phyloP scores from a whole-genome alignment of 2,113 vertebrate species.

The Callocephalon fimbriatum region DNA sequence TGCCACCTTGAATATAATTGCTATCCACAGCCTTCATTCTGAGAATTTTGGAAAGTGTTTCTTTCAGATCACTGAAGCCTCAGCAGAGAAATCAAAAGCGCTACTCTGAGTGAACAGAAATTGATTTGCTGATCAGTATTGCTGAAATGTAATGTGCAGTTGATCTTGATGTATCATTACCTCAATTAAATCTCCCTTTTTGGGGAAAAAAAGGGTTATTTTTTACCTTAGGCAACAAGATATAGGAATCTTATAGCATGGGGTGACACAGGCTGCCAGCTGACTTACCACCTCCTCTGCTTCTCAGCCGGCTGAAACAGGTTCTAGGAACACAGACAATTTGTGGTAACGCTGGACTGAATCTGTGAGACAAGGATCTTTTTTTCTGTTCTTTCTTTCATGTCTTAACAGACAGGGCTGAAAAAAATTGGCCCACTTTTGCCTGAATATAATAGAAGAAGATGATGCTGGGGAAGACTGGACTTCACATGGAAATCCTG shows the following conservation, averaged over 20 bases:
- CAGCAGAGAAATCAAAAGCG: not conserved
- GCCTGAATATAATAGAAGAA: not conserved
- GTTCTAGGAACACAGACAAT: not conserved
- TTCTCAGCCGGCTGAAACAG: not conserved
- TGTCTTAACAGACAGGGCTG: not conserved
- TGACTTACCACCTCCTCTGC: not conserved
- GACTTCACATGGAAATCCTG: not conserved
- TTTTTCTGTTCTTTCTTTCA: not conserved
- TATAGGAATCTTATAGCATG: not conserved
- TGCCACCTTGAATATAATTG: not conserved
- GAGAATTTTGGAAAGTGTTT: not conserved
- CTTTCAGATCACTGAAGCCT: not conserved
- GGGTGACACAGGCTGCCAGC: not conserved
- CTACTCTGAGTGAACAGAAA: not conserved
- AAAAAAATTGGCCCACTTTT: not conserved
- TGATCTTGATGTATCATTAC: not conserved
- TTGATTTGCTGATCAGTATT: not conserved
- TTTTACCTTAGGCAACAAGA: not conserved
- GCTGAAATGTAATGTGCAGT: not conserved
- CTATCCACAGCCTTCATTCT: not conserved
- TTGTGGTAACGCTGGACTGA: not conserved
- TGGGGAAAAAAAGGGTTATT: not conserved
- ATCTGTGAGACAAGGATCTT: not conserved
- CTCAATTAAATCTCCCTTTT: not conserved
- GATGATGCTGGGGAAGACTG: not conserved